Evolutionary conservation across 2,888 invertebrate species (phyloP).

Genomic region (Microplitis deprimator): DNA sequence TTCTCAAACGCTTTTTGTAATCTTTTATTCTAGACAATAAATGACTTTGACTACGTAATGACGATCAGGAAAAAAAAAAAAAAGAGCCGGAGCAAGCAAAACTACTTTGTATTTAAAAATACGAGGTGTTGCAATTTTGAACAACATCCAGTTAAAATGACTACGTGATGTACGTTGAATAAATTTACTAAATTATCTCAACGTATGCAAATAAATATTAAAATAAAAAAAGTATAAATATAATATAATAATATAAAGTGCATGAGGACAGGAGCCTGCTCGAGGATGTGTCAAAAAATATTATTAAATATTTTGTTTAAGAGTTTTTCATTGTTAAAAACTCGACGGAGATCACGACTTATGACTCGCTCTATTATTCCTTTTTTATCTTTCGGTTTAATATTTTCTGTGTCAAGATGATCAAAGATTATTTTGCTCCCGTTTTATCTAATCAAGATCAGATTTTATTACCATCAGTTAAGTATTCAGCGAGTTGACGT

Average conservation of each 20-base stretch:
- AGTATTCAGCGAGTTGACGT: slow-evolving; percentile 57
- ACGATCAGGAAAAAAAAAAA: not conserved
- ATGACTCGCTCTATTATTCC: not conserved
- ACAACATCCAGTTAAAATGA: not conserved
- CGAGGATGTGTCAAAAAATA: not conserved
- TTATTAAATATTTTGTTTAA: not conserved
- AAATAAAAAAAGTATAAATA: not conserved
- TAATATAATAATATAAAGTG: not conserved
- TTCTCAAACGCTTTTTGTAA: slow-evolving; percentile 37
- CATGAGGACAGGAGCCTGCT: not conserved
- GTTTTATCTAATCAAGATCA: slow-evolving; percentile 28
- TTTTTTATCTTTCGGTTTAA: not conserved
- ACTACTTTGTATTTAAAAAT: not conserved
- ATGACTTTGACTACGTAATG: slow-evolving; percentile 11
- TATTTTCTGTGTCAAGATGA: slow-evolving; percentile 38
- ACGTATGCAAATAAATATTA: not conserved
- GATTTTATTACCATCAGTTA: slow-evolving; percentile 51
- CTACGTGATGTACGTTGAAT: slow-evolving; percentile 1
- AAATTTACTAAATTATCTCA: not conserved
- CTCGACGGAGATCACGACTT: not conserved
- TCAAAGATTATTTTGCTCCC: slow-evolving; percentile 46
- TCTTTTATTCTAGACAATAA: slow-evolving; percentile 20
- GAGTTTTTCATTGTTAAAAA: not conserved
- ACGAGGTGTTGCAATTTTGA: not conserved
- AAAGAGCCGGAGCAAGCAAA: not conserved